Evolutionary conservation across 2,888 invertebrate genomes (phyloP).

Genomic region (Stenichneumon culpator): DNA sequence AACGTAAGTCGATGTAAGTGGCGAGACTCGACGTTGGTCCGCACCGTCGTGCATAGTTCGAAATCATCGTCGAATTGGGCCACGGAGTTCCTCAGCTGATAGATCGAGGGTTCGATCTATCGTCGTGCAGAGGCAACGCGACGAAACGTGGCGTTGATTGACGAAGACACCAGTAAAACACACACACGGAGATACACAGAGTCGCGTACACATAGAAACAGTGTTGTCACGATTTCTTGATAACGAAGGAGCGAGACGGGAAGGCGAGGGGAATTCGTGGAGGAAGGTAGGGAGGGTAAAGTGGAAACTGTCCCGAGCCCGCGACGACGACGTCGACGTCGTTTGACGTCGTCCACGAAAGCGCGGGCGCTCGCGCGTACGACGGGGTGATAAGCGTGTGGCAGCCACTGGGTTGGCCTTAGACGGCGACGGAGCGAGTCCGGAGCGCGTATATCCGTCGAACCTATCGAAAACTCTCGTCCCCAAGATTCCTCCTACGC

Average conservation of each 20-base stretch:
- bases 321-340: conserved; percentile 24
- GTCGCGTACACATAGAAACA: too few relatives aligned
- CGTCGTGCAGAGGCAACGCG: background rate
- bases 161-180: background rate
- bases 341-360: conserved; percentile 11
- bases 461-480: background rate
- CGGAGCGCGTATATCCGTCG: background rate
- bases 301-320: conserved; percentile 9
- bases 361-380: background rate
- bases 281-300: background rate
- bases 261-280: background rate
- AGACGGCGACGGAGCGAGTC: background rate
- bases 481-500: background rate
- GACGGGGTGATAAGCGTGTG: background rate
- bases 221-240: conserved; percentile 10
- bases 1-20: background rate
- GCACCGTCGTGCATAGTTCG: background rate
- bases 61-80: background rate
- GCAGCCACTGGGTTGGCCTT: background rate
- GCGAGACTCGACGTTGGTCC: too few relatives aligned
- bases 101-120: conserved; percentile 10
- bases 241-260: background rate
- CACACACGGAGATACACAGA: too few relatives aligned
- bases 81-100: background rate
- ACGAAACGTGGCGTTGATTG: conserved; percentile 36